Evolutionary conservation across 2,888 invertebrate genomes (phyloP), one percentile per base, ranked within the genome.

Genomic region (Hedychridium roseum): DNA sequence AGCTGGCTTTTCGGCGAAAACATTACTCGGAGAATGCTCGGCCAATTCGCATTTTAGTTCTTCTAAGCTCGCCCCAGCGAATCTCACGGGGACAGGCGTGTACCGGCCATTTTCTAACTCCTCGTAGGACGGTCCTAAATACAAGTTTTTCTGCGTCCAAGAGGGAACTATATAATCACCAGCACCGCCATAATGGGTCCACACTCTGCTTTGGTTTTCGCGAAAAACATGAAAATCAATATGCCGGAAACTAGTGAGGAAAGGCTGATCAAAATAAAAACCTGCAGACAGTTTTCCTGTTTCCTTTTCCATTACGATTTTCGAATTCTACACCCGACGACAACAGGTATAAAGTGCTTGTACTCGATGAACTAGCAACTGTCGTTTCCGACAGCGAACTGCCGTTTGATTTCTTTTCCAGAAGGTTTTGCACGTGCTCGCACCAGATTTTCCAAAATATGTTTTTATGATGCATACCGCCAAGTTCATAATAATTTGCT

Each of bases 401-500:
- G 1, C 76, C 74, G 0, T 76, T 73, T 15, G 77, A 73, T 45
- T 76, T 79, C 1, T 79, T 80, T 31, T 71, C 75, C 35, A 83
- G 54, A 80, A 80, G 52, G 71, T 75, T 17, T 21, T 45, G 52
- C 17, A 86, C 78, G 50, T 82, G 80, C 43, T 81, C 81, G 56
- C 84, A 83, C 87, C 87, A 87, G 21, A 85, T 68, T 48, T 81
- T 80, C 87, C 87, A 87, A 63, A 81, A 82, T 76, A 83, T 80
- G 69, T 82, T 81, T 61, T 82, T 82, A 49, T 84, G 83, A 4
- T 82, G 76, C 57, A 83, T 82, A 1, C 85, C 85, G 1, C 86
- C 86, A 50, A 90, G 80, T 74, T 90, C 89, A 73, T 87, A 90
- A 76, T 87, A 88, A 62, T 82, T 80, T 0, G 82, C 79, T 49